These are phyloP conservation scores for Mesorhabditis spiculigera DNA, from an alignment of 2,888 invertebrate genomes.

Conservation along the genomic window DNA sequence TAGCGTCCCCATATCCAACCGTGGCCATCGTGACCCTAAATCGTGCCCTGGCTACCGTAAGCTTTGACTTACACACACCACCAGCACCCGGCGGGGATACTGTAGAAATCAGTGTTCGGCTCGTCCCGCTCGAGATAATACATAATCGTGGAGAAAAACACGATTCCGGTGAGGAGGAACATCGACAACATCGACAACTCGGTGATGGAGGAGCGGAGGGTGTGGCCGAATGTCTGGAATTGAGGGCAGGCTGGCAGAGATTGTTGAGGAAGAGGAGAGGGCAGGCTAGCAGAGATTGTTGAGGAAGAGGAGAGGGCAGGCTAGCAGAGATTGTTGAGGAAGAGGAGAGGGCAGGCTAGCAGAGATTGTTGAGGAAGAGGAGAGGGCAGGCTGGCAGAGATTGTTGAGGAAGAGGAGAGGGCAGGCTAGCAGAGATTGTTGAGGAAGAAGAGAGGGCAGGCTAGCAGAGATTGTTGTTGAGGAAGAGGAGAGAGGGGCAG, in stretches of 20 bases:
- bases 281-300: too few relatives aligned
- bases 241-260: too few relatives aligned
- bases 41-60: background rate
- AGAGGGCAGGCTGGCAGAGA: too few relatives aligned
- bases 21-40: conserved; percentile 46
- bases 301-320: too few relatives aligned
- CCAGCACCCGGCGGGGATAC: conserved; percentile 58
- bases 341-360: too few relatives aligned
- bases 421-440: too few relatives aligned
- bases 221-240: conserved; percentile 54
- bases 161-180: conserved; percentile 56
- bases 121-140: conserved; percentile 56
- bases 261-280: too few relatives aligned
- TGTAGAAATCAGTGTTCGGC: conserved; percentile 50
- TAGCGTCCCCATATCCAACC: conserved; percentile 55
- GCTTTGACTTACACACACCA: conserved; percentile 54
- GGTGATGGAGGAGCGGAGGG: conserved; percentile 49
- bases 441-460: too few relatives aligned
- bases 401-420: too few relatives aligned
- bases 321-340: too few relatives aligned
- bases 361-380: too few relatives aligned
- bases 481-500: too few relatives aligned
- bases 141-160: conserved; percentile 56
- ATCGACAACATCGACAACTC: conserved; percentile 55
- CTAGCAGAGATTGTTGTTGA: background rate